Evolutionary conservation across 2,113 vertebrate genomes (phyloP), one percentile per base, ranked within the genome.

Genomic region (Xyliphius kryptos): DNA sequence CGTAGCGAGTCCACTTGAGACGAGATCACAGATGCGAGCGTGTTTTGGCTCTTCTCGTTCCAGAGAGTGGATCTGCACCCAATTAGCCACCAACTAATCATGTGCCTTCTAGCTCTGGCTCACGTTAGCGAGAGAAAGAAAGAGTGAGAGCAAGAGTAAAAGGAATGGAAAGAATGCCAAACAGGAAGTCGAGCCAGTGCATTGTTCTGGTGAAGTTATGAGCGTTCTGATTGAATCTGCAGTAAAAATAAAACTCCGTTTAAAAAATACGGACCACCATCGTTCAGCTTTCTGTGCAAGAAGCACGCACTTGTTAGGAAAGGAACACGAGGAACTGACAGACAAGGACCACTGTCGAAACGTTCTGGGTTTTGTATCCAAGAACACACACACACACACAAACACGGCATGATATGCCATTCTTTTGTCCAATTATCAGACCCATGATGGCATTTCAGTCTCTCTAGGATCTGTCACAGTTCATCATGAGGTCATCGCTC

Each of bases 401-500:
- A 36, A 60, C 20, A 32, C 37, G 44, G 16, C 36, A 6, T 20
- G 37, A 54, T 68, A 43, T 77, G 70, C 78, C 63, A 74, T 74
- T 72, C 70, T 66, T 63, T 63, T 74, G 54, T 67, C 57, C 59
- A 77, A 74, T 72, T 72, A 70, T 58, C 77, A 79, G 77, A 78
- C 82, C 76, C 70, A 79, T 55, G 11, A 40, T 81, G 77, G 78
- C 77, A 84, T 85, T 82, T 81, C 20, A 76, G 82, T 70, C 78
- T 74, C 72, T 80, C 76, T 80, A 75, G 74, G 80, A 79, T 83
- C 75, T 58, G 51, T n/a, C n/a, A n/a, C 69, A 74, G 87, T 87
- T 88, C 87, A 87, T 83, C 77, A 80, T 36, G 71, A 79, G 85
- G 85, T 85, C 84, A 86, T 76, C 70, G n/a, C n/a, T n/a, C n/a